Evolutionary conservation across 1,140 invertebrate genomes (phyloP), one percentile per base, ranked within the genome.

Genomic region (Meloidogyne chitwoodi): DNA sequence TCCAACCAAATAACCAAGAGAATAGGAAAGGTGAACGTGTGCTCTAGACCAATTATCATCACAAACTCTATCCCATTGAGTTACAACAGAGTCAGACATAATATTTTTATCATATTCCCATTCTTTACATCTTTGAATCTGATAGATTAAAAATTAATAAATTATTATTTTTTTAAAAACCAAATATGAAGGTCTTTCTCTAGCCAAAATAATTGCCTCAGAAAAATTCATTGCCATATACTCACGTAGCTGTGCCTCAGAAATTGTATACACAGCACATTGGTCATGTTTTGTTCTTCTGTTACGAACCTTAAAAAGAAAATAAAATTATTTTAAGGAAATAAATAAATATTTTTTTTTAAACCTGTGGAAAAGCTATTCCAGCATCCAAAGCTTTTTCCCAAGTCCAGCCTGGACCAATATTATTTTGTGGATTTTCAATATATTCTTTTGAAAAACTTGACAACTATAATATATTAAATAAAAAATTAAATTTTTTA

Each of bases 11-110:
- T 87, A 86, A 34, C 85, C 85, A 3, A 86, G 72, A 6, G 85
- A 87, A 77, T 86, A 86, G n/a, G 79, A 77, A 72, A 86, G 76
- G 48, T 86, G 85, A 44, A 86, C 84, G 76, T 86, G 84, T 22
- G 85, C 85, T 79, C 68, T 26, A 10, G 0, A 29, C 82, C 83
- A 86, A 75, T 87, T 85, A 38, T 86, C 81, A 64, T 87, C 85
- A 70, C 85, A 86, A 11, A 87, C 84, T 44, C 80, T 66, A 76
- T 86, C 75, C 84, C 84, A 86, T 63, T 86, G 80, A 2, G 81
- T 84, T 31, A 87, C 85, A 0, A 86, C 78, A 31, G 83, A 83
- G n/a, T 84, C 75, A 24, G 72, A 73, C 71, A 73, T 73, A 26
- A 73, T 73, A 64, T 64, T 73, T 11, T 22, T 27, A 56, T 81